Conservation (phyloP, 2,888 invertebrate species). For the Dynastes grantii region DNA sequence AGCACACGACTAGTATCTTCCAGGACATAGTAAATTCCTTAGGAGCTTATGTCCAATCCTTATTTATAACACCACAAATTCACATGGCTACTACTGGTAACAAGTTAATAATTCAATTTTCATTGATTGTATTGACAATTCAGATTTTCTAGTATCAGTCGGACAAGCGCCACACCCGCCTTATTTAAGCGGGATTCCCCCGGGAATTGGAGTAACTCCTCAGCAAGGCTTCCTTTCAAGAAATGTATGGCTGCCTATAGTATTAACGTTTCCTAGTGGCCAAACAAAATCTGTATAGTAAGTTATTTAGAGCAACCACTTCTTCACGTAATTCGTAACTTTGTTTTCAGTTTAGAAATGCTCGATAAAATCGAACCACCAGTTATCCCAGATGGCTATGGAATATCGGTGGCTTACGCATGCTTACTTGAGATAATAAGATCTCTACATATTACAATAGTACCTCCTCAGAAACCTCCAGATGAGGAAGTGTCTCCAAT, state of each 20-base stretch:
- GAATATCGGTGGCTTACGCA: constrained; percentile 95
- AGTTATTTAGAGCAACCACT: constrained; percentile 68
- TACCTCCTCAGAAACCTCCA: constrained; percentile 70
- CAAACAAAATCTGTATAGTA: constrained; percentile 93
- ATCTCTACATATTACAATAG: constrained; percentile 84
- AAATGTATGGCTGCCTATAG: constrained; percentile 93
- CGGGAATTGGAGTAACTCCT: constrained; percentile 86
- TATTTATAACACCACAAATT: constrained; percentile 84
- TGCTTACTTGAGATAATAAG: constrained; percentile 93
- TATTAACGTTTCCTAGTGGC: constrained; percentile 87
- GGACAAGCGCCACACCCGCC: constrained; percentile 77
- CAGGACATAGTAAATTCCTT: constrained; percentile 96
- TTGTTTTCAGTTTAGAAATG: constrained; percentile 86
- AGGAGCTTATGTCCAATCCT: constrained; percentile 94
- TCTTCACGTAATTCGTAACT: constrained; percentile 20
- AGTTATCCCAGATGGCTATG: constrained; percentile 95
- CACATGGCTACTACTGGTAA: constrained; percentile 70
- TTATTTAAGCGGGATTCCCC: constrained; percentile 77
- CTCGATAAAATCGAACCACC: constrained; percentile 96
- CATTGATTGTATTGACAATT: not conserved
- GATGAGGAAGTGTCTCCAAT: constrained; percentile 57
- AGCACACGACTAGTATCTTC: constrained; percentile 93
- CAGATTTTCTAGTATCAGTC: constrained; percentile 67
- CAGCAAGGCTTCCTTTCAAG: constrained; percentile 95
- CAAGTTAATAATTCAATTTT: constrained; percentile 41